Evolutionary conservation across 2,113 vertebrate species (phyloP).

Genomic region (Struthio camelus): DNA sequence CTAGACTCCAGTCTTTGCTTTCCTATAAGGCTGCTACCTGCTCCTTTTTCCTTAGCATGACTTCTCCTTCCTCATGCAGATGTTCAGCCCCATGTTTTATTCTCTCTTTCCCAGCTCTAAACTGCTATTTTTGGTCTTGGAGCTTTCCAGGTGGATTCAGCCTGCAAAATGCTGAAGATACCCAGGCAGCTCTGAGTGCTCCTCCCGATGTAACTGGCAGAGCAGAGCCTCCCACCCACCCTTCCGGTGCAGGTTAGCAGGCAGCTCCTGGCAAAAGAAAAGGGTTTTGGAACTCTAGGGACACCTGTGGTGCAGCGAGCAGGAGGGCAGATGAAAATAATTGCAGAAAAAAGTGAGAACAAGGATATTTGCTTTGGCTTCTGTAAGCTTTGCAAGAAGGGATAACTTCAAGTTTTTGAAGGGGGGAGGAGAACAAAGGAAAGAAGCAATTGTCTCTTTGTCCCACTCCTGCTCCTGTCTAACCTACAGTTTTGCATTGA

Average conservation of each 20-base stretch:
- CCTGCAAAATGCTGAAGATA: neutral
- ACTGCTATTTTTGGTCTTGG: neutral
- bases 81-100: neutral
- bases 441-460: neutral
- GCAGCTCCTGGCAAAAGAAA: neutral
- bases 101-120: neutral
- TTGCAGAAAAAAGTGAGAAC: neutral
- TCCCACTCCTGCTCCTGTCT: neutral
- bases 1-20: neutral
- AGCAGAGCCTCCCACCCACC: neutral
- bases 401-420: neutral
- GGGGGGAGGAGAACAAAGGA: neutral
- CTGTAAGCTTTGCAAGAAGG: neutral
- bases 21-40: neutral
- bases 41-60: neutral
- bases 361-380: neutral
- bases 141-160: neutral
- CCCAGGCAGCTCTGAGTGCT: neutral
- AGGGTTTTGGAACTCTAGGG: neutral
- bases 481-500: neutral
- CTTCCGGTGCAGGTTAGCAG: neutral
- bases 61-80: neutral
- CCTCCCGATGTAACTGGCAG: neutral
- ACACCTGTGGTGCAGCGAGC: neutral
- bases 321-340: neutral